phyloP scores from a whole-genome alignment of 2,888 invertebrate species.

The Automeris io region DNA sequence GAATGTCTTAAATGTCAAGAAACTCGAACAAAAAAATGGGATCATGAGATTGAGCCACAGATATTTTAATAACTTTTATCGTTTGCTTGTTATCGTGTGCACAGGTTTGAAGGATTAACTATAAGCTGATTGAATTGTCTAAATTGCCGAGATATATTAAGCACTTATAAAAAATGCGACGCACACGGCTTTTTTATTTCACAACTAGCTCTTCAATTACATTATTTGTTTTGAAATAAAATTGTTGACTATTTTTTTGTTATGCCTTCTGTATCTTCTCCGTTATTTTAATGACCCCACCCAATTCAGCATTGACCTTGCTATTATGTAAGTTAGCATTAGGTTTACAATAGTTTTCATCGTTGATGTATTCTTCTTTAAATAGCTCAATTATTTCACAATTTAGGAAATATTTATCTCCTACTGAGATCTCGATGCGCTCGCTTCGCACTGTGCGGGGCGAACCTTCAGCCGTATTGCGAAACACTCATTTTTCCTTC shows the following conservation, averaged over 20 bases:
- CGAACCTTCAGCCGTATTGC: conserved; percentile 22
- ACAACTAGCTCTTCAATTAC: too few relatives aligned
- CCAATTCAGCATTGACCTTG: background rate
- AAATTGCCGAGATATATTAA: too few relatives aligned
- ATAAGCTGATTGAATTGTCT: too few relatives aligned
- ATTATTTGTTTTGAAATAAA: too few relatives aligned
- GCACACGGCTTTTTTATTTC: too few relatives aligned
- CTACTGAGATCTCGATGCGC: background rate
- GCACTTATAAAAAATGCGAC: too few relatives aligned
- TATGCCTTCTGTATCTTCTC: background rate
- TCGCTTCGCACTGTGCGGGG: background rate
- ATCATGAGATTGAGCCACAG: background rate
- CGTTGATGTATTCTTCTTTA: background rate
- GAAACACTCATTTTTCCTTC: conserved; percentile 56
- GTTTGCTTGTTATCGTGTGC: too few relatives aligned
- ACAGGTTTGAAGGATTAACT: too few relatives aligned
- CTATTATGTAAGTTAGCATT: background rate
- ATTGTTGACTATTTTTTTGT: too few relatives aligned
- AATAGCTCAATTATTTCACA: conserved; percentile 2
- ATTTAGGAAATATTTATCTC: conserved; percentile 3
- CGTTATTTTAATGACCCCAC: background rate
- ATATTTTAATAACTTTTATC: background rate
- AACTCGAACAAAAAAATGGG: background rate
- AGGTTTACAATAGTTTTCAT: background rate
- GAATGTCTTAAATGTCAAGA: background rate